These are phyloP conservation scores for Ctenochaetus hawaiiensis DNA, from an alignment of 2,797 vertebrate species.

Conservation along the genomic window DNA sequence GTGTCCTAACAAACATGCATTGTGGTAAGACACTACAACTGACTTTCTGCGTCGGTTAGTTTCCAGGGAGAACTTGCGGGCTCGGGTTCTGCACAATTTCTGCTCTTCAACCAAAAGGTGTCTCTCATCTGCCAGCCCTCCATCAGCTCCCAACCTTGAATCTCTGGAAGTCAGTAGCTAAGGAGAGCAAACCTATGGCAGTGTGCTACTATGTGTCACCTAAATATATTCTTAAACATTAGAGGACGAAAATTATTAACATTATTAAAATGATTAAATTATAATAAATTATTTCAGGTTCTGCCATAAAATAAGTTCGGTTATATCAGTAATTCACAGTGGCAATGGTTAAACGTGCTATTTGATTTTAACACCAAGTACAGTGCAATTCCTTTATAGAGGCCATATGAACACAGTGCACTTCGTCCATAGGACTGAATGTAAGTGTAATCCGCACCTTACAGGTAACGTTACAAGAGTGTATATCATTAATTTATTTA, in stretches of 20 bases:
- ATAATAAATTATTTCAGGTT: not conserved
- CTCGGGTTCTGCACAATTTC: constrained; percentile 83
- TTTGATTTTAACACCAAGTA: no score
- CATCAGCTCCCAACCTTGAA: constrained; percentile 73
- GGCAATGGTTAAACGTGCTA: no score
- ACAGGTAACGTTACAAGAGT: not conserved
- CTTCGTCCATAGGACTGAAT: no score
- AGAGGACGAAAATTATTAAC: not conserved
- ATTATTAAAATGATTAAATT: not conserved
- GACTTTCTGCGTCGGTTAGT: constrained; percentile 92
- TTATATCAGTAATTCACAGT: no score
- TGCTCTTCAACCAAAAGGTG: constrained; percentile 88
- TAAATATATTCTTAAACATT: not conserved
- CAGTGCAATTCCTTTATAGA: no score
- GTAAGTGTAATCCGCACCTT: not conserved
- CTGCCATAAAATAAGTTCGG: no score
- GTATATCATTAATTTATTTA: no score
- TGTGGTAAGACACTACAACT: constrained; percentile 50
- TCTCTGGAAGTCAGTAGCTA: constrained; percentile 81
- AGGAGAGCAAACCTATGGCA: constrained; percentile 67
- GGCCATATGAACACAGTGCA: no score
- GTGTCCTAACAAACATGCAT: not conserved
- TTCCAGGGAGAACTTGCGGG: constrained; percentile 87
- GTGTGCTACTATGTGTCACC: not conserved
- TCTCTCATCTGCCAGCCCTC: constrained; percentile 85